Conservation (phyloP, 2,797 vertebrate genomes). For the Decapterus maruadsi region DNA sequence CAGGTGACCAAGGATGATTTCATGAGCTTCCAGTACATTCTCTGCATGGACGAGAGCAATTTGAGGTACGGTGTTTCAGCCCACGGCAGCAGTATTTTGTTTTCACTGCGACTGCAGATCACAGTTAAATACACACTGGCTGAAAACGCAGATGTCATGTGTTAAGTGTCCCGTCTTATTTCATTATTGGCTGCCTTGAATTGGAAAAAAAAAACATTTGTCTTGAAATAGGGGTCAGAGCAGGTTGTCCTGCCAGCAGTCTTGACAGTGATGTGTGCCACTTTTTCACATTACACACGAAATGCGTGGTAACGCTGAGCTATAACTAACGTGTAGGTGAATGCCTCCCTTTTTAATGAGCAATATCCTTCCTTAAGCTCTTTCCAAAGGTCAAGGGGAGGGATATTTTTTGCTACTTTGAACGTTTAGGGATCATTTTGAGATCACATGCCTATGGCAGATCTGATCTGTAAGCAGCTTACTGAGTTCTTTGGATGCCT, state of each 20-base stretch:
- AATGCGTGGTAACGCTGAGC: slow-evolving; percentile 55
- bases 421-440: slow-evolving; percentile 83
- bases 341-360: slow-evolving; percentile 81
- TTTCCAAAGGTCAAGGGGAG: slow-evolving; percentile 79
- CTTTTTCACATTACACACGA: slow-evolving; percentile 40
- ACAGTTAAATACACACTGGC: neutral
- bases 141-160: slow-evolving; percentile 26
- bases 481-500: slow-evolving; percentile 88
- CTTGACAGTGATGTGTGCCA: slow-evolving; percentile 11
- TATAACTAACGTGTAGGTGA: slow-evolving; percentile 59
- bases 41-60: slow-evolving; percentile 99
- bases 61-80: slow-evolving; percentile 86
- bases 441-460: slow-evolving; percentile 85
- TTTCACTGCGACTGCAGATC: slow-evolving; percentile 3
- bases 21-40: slow-evolving; percentile 92
- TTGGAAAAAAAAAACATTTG: slow-evolving; percentile 24
- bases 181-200: neutral
- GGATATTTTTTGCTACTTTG: slow-evolving; percentile 84
- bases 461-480: slow-evolving; percentile 87
- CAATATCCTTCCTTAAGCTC: slow-evolving; percentile 81
- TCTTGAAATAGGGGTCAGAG: slow-evolving; percentile 29
- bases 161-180: slow-evolving; percentile 14
- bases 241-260: slow-evolving; percentile 9
- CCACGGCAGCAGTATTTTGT: slow-evolving; percentile 4
- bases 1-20: slow-evolving; percentile 97